Base-by-base conservation (phyloP, 2,113 vertebrate genomes). In the Salvelinus namaycush region DNA sequence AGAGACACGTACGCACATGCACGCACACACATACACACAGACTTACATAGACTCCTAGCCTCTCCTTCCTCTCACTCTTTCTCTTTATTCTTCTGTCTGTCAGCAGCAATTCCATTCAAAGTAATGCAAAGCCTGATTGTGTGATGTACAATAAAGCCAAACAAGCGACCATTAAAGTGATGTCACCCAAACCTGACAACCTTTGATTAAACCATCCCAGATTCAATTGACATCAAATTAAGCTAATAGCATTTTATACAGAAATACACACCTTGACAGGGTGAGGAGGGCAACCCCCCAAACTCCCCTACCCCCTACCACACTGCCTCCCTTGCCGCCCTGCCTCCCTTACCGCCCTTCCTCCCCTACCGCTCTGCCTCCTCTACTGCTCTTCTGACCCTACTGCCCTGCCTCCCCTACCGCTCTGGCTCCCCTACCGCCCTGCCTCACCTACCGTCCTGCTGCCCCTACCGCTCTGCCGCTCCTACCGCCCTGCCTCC, bases 371-470 rank as follows among this genome's bases (percentile, higher is more conserved):
- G 1, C 0, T 0, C 49, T 51, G 9, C 49, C 3, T 1, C 34
- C 48, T 0, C 2, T 13, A 2, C 13, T 1, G 1, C 48, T 0
- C 48, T 11, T 0, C 48, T 12, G 1, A 12, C 48, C 2, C 1
- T 12, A 8, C 48, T 0, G 0, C 12, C 12, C 48, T 49, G 31
- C 48, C 48, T 51, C 48, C 48, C 12, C 9, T 11, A 13, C 48
- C 48, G 0, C 13, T 1, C 48, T 14, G 9, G 13, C 48, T 14
- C 2, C 3, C 2, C 12, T 13, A 13, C 13, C 48, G 3, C 13
- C 2, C 3, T 49, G 48, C 48, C 2, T 49, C 9, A 2, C 0
- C 2, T 3, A 11, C 13, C 13, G 2, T 11, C 3, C 48, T 49
- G 5, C 48, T 0, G 0, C 6, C 34, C 1, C 34, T 34, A 34